Evolutionary conservation across 2,113 vertebrate genomes (phyloP).

Genomic region (Ageneiosus marmoratus): DNA sequence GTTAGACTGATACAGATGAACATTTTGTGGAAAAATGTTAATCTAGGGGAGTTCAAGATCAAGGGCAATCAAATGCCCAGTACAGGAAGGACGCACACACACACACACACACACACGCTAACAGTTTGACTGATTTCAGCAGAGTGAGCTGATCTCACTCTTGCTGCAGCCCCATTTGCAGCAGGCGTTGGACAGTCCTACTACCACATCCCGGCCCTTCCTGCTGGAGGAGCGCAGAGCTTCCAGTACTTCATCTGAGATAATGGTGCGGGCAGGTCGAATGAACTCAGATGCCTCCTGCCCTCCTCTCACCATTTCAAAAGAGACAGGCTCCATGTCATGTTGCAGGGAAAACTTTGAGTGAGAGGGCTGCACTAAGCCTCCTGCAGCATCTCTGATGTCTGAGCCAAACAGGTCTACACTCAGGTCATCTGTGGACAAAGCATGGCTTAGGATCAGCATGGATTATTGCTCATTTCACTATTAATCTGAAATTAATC

Average conservation of each 20-base stretch:
- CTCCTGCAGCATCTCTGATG: conserved; percentile 59
- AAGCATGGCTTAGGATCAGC: not conserved
- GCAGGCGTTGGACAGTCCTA: conserved; percentile 80
- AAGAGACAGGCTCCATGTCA: conserved; percentile 56
- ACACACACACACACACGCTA: not conserved
- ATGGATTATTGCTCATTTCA: not conserved
- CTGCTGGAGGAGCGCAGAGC: conserved; percentile 71
- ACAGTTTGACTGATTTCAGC: conserved; percentile 61
- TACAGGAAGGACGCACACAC: not conserved
- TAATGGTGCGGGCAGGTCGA: conserved; percentile 64
- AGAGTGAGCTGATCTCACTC: conserved; percentile 82
- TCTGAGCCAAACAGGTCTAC: conserved; percentile 64
- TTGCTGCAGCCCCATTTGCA: conserved; percentile 87
- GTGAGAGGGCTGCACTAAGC: conserved; percentile 50
- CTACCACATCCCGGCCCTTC: conserved; percentile 73
- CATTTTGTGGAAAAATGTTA: not conserved
- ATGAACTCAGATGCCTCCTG: conserved; percentile 57
- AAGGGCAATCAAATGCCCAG: not conserved
- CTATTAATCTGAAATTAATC: too few relatives aligned
- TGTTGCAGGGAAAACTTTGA: conserved; percentile 61
- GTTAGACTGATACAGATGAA: not conserved
- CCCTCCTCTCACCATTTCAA: conserved; percentile 30
- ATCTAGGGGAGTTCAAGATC: not conserved
- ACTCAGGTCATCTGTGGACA: conserved; percentile 55
- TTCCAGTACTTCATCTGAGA: conserved; percentile 73